phyloP scores from a whole-genome alignment of 2,113 vertebrate species.

The Microcebus lehilahytsara region DNA sequence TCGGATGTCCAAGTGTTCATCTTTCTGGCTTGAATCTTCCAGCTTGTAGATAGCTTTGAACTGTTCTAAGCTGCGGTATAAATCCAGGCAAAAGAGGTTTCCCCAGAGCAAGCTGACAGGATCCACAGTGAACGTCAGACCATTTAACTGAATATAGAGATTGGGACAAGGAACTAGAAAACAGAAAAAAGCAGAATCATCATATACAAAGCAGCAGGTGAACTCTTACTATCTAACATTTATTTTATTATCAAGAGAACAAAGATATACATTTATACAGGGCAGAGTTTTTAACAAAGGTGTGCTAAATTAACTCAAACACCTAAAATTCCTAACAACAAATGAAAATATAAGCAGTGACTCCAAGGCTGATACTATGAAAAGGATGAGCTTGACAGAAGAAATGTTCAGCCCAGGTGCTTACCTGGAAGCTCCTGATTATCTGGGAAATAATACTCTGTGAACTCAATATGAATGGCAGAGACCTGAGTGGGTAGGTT shows the following conservation, averaged over 20 bases:
- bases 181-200: background rate
- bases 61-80: conserved; percentile 93
- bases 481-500: conserved; percentile 88
- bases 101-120: conserved; percentile 94
- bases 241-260: background rate
- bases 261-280: background rate
- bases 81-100: conserved; percentile 93
- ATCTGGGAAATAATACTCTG: conserved; percentile 97
- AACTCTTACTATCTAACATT: background rate
- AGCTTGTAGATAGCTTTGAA: conserved; percentile 97
- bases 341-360: background rate
- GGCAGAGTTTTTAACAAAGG: background rate
- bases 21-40: conserved; percentile 89
- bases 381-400: background rate
- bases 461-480: conserved; percentile 96
- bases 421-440: conserved; percentile 91
- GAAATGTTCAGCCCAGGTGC: background rate
- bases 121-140: conserved; percentile 92
- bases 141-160: conserved; percentile 93
- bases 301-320: background rate
- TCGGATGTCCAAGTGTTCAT: conserved; percentile 93
- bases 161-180: conserved; percentile 93
- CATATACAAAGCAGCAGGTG: background rate
- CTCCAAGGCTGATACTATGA: background rate
- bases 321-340: background rate